Conservation (phyloP, 2,888 invertebrate species). For the Bembecia ichneumoniformis region DNA sequence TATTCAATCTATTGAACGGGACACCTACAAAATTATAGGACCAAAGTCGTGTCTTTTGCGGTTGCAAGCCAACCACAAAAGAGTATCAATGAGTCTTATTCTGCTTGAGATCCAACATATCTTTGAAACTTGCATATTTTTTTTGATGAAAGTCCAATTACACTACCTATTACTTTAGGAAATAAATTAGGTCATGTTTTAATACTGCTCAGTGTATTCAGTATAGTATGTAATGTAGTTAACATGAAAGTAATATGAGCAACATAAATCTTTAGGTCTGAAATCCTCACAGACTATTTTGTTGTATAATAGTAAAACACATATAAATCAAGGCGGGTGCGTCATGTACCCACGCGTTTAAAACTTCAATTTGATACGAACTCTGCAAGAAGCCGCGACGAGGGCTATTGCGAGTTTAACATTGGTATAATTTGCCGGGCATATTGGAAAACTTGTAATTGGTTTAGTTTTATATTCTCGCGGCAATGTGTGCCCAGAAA, state of each 20-base stretch:
- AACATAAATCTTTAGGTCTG: neutral
- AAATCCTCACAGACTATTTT: neutral
- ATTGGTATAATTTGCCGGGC: conserved; percentile 60
- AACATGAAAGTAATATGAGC: neutral
- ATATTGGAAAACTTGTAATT: conserved; percentile 69
- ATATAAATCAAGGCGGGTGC: conserved; percentile 20
- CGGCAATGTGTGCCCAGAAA: conserved; percentile 38
- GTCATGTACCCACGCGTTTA: conserved; percentile 21
- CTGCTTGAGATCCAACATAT: too few species aligned
- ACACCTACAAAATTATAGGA: too few species aligned
- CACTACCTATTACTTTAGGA: too few species aligned
- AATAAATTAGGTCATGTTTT: too few species aligned
- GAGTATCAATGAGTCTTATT: too few species aligned
- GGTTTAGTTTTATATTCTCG: conserved; percentile 63
- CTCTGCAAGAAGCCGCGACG: conserved; percentile 39
- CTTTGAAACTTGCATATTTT: too few species aligned
- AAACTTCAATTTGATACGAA: conserved; percentile 40
- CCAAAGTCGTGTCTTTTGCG: too few species aligned
- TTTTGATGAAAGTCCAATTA: too few species aligned
- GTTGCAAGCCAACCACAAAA: too few species aligned
- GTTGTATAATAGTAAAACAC: neutral
- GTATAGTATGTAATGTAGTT: too few species aligned
- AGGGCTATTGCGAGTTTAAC: conserved; percentile 47
- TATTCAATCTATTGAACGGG: too few species aligned
- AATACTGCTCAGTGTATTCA: too few species aligned